Base-by-base conservation (phyloP, 2,888 invertebrate species). In the Coelogynopora nodosa region DNA sequence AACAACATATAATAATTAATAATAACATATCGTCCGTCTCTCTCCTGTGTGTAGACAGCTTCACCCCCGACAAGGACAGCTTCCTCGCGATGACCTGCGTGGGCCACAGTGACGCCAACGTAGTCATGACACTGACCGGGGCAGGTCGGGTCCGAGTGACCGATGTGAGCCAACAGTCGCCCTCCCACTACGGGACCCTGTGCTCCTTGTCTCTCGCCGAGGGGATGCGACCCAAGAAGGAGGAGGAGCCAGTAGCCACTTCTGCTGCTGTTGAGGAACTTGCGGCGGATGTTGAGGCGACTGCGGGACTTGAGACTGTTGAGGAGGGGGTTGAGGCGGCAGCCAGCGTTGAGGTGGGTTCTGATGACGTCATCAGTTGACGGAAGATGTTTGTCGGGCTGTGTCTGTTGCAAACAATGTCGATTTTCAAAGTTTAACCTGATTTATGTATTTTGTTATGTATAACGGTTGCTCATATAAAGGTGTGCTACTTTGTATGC, bases 61-160 rank as follows among this genome's bases (percentile, higher is more conserved):
- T 74, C 27, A 74, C 74, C 23, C 74, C 74, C 2, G 74, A 74
- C 74, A 74, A 74, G 74, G 74, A 74, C 18, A 74, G 74, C 74
- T 74, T 74, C 27, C 2, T 74, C 10, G 10, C 74, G 74, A 74
- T 74, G 74, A 74, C 74, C 5, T 74, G 74, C 27, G 74, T 74
- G 23, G 74, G 74, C 5, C 74, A 74, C 74, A 13, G 10, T 74
- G 74, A 74, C 74, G 74, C 74, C 23, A 74, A 74, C 23, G 74
- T 74, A n/a, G 74, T 74, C 2, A 74, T 74, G 74, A 74, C 74
- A 74, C 74, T 74, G 5, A 13, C 2, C 23, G 74, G 74, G 5
- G 74, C 74, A 2, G 74, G 74, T 26, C 74, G 23, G 74, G 74
- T 74, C 74, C 74, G 74, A 26, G 74, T 74, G 18, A 74, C 74